Conservation (phyloP, 2,888 invertebrate species). For the Drosophila pullipes region DNA sequence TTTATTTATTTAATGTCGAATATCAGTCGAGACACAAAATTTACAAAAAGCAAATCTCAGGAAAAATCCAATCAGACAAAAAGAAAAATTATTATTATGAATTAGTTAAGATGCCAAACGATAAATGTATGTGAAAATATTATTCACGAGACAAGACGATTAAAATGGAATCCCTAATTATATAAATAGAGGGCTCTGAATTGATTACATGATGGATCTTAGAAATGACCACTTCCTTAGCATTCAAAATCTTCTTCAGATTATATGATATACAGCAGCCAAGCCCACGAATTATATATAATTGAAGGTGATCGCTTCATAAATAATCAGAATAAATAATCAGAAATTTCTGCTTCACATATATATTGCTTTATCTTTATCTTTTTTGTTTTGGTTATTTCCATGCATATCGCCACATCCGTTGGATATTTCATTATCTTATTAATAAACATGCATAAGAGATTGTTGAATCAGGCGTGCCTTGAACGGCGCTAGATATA, state of each 20-base stretch:
- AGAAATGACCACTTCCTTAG: not conserved
- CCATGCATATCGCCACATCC: not conserved
- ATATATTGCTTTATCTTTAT: constrained; percentile 6
- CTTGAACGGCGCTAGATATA: not conserved
- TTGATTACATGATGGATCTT: not conserved
- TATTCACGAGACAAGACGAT: not conserved
- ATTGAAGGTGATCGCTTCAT: not conserved
- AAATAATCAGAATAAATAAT: constrained; percentile 49
- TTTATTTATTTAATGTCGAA: not conserved
- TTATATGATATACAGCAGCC: not conserved
- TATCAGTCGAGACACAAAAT: not conserved
- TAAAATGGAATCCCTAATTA: not conserved
- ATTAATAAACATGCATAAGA: constrained; percentile 49
- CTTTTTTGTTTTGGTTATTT: not conserved
- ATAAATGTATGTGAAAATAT: not conserved
- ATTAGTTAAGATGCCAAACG: not conserved
- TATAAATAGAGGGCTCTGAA: not conserved
- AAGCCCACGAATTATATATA: not conserved
- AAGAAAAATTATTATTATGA: too few relatives aligned
- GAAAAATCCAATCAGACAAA: too few relatives aligned
- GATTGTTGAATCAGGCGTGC: constrained; percentile 18
- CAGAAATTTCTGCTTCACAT: constrained; percentile 5
- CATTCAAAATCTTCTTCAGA: not conserved
- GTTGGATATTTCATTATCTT: constrained; percentile 22
- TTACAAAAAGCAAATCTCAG: not conserved